These are phyloP conservation scores for Psittacus erithacus DNA, from an alignment of 2,113 vertebrate genomes.

Conservation along the genomic window DNA sequence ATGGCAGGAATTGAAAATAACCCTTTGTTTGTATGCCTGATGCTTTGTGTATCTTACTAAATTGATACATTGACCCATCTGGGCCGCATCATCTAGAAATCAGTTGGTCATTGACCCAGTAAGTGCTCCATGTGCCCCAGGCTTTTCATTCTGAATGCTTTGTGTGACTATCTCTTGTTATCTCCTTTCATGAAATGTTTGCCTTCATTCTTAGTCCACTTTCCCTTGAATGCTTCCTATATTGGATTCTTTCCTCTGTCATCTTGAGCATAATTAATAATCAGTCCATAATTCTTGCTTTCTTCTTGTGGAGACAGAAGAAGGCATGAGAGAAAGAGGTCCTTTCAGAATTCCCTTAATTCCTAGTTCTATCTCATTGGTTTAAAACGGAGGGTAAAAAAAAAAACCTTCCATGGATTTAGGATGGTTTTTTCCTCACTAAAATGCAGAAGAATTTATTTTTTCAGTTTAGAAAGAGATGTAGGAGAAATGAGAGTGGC, in stretches of 20 bases:
- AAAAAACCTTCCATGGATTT: background rate
- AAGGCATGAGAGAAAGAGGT: background rate
- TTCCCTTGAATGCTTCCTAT: background rate
- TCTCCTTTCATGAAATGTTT: background rate
- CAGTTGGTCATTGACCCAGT: background rate
- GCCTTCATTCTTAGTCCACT: background rate
- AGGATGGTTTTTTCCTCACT: background rate
- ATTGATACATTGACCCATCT: background rate
- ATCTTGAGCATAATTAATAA: background rate
- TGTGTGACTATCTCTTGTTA: background rate
- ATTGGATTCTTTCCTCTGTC: background rate
- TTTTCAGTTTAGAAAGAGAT: background rate
- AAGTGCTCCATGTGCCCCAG: background rate
- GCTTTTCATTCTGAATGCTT: background rate
- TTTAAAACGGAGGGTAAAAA: background rate
- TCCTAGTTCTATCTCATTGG: background rate
- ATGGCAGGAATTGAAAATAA: background rate
- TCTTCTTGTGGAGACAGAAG: background rate
- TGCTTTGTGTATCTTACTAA: background rate
- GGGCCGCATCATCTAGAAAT: background rate
- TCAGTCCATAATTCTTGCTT: background rate
- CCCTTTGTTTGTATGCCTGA: background rate
- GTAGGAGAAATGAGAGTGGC: background rate
- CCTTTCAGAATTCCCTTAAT: background rate
- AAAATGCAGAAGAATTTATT: background rate